Percentiles rank a stretch among this genome's conserved stretches.
These are phyloP conservation scores for Drosophila dunni DNA, from an alignment of 1,140 invertebrate genomes.

Conservation along the genomic window DNA sequence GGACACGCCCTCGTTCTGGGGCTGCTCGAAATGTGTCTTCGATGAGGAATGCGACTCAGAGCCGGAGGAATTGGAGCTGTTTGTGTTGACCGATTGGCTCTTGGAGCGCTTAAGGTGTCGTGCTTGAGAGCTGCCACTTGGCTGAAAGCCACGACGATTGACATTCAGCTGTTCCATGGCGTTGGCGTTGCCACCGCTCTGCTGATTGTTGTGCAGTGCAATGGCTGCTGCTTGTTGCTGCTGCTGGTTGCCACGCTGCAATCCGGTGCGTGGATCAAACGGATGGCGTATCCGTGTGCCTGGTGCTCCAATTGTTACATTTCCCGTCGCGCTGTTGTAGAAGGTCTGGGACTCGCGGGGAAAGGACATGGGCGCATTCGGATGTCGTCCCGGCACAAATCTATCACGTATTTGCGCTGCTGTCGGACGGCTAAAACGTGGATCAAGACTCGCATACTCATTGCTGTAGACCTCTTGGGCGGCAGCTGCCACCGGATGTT, in stretches of 20 bases:
- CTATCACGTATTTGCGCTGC: slow-evolving; percentile 38
- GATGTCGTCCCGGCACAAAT: slow-evolving; percentile 33
- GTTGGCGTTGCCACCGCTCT: background rate
- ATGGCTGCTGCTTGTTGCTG: background rate
- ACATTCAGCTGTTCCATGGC: slow-evolving; percentile 13
- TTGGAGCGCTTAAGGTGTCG: slow-evolving; percentile 39
- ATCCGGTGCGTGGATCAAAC: slow-evolving; percentile 13
- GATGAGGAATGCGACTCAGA: slow-evolving; percentile 60
- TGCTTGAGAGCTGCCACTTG: slow-evolving; percentile 10
- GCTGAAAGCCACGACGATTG: slow-evolving; percentile 21
- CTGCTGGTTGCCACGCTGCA: slow-evolving; percentile 6
- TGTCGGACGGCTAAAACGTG: slow-evolving; percentile 15
- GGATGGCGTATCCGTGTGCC: slow-evolving; percentile 35
- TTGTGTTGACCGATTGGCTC: slow-evolving; percentile 17
- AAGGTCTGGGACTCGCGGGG: slow-evolving; percentile 61
- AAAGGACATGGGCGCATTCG: slow-evolving; percentile 7
- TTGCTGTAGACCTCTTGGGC: slow-evolving; percentile 18
- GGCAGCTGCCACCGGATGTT: slow-evolving; percentile 11
- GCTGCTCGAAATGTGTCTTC: slow-evolving; percentile 47
- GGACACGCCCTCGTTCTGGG: background rate
- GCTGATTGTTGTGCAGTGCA: slow-evolving; percentile 6
- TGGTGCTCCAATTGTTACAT: slow-evolving; percentile 11
- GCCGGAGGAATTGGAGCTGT: slow-evolving; percentile 56
- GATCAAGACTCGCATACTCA: slow-evolving; percentile 12
- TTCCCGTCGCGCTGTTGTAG: slow-evolving; percentile 54